Conservation (phyloP, 2,113 vertebrate species). For the Dendropsophus ebraccatus region DNA sequence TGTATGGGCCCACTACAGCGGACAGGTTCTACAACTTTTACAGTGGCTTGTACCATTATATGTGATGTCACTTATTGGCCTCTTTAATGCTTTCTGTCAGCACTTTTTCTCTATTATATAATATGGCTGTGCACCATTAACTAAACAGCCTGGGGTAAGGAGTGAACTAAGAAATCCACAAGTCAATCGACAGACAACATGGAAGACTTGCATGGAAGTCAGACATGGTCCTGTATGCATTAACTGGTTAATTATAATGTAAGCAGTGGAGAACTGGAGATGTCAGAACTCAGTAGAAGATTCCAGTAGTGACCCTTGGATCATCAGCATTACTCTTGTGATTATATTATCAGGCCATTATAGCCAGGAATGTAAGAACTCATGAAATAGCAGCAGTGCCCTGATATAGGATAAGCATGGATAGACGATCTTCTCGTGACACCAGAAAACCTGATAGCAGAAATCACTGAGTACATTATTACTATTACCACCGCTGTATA, state of each 20-base stretch:
- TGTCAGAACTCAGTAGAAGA: not conserved
- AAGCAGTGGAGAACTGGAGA: not conserved
- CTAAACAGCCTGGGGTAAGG: not conserved
- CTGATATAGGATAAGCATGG: not conserved
- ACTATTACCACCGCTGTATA: no score
- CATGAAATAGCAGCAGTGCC: not conserved
- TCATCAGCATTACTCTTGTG: not conserved
- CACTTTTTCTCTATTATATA: not conserved
- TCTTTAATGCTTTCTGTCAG: not conserved
- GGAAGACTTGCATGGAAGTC: no score
- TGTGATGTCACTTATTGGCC: not conserved
- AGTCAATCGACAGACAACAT: not conserved
- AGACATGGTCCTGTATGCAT: not conserved
- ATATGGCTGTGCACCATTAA: not conserved
- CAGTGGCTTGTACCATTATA: not conserved
- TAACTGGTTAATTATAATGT: not conserved
- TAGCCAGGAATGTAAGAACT: not conserved
- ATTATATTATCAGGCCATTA: constrained; percentile 2
- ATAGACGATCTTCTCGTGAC: not conserved
- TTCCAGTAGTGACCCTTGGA: constrained; percentile 1
- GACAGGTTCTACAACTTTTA: not conserved
- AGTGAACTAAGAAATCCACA: not conserved
- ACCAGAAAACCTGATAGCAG: not conserved
- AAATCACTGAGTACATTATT: not conserved
- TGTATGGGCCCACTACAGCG: not conserved